Conservation (phyloP, 1,140 invertebrate genomes). For the Paracyclopina nana region DNA sequence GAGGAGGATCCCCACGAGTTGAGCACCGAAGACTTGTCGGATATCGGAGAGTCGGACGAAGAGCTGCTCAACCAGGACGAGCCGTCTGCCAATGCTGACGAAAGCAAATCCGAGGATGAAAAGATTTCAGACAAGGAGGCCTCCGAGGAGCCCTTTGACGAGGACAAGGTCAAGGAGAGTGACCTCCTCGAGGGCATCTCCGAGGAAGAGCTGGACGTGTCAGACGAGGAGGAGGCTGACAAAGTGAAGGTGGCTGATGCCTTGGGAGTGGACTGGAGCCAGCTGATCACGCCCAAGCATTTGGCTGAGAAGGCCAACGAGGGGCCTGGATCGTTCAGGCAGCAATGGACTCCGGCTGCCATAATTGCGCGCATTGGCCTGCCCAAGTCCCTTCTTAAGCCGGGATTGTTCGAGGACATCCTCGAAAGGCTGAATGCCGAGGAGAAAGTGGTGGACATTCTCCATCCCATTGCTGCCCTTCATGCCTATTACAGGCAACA, state of each 20-base stretch:
- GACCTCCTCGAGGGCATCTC: slow-evolving; percentile 13
- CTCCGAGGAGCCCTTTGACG: neutral
- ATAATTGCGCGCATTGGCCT: no score
- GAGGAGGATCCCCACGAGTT: no score
- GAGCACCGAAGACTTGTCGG: slow-evolving; percentile 2
- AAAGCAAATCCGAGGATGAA: neutral
- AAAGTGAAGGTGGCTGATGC: slow-evolving; percentile 11
- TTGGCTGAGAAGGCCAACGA: no score
- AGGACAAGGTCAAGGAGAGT: neutral
- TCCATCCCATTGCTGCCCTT: no score
- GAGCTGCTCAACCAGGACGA: slow-evolving; percentile 8
- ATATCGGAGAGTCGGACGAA: slow-evolving; percentile 9
- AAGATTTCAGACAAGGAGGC: neutral
- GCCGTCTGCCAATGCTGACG: neutral
- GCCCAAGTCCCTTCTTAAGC: no score
- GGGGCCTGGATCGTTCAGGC: no score
- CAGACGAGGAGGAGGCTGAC: slow-evolving; percentile 5
- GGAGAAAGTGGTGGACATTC: no score
- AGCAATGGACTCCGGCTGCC: no score
- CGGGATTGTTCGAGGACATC: no score
- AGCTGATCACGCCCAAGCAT: no score
- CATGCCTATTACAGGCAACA: no score
- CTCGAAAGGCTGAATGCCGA: no score
- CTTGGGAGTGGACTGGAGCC: slow-evolving; percentile 8
- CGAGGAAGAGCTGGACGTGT: slow-evolving; percentile 6